phyloP scores from a whole-genome alignment of 2,888 invertebrate species.

The Itoplectis maculator region DNA sequence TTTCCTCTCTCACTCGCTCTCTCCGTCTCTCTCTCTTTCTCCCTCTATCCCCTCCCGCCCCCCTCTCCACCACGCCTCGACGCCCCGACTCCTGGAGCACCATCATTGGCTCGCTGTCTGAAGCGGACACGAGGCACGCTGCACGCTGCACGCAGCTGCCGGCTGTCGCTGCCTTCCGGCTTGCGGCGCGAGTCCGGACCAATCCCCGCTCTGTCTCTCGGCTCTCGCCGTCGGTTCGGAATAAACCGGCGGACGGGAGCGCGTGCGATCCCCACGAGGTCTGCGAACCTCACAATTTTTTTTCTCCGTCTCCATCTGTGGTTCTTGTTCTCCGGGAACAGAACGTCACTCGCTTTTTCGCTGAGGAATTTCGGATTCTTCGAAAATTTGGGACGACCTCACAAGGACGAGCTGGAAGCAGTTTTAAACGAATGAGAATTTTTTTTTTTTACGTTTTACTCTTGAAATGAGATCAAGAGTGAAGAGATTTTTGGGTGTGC shows the following conservation, averaged over 20 bases:
- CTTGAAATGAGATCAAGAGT: too few species aligned
- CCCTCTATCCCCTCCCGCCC: slow-evolving; percentile 68
- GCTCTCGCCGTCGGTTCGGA: slow-evolving; percentile 42
- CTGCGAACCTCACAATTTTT: slow-evolving; percentile 19
- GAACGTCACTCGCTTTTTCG: background rate
- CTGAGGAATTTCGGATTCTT: background rate
- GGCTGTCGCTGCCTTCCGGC: slow-evolving; percentile 67
- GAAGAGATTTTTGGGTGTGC: too few species aligned
- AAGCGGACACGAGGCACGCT: slow-evolving; percentile 78
- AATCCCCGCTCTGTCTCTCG: slow-evolving; percentile 27
- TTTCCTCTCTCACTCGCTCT: slow-evolving; percentile 65
- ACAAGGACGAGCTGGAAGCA: background rate
- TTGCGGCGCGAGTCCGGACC: slow-evolving; percentile 57
- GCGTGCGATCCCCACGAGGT: slow-evolving; percentile 59
- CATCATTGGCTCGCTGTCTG: slow-evolving; percentile 82
- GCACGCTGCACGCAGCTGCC: slow-evolving; percentile 73
- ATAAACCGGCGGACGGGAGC: slow-evolving; percentile 52
- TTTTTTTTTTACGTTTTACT: too few species aligned
- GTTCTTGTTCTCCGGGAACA: background rate
- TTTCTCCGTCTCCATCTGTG: background rate
- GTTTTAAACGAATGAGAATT: too few species aligned
- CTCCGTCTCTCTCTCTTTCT: slow-evolving; percentile 68
- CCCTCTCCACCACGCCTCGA: slow-evolving; percentile 70
- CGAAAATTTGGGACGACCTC: background rate
- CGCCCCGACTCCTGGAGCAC: slow-evolving; percentile 73